phyloP scores from a whole-genome alignment of 64 coral and sea anemone genomes.

The Montipora efflorescens region DNA sequence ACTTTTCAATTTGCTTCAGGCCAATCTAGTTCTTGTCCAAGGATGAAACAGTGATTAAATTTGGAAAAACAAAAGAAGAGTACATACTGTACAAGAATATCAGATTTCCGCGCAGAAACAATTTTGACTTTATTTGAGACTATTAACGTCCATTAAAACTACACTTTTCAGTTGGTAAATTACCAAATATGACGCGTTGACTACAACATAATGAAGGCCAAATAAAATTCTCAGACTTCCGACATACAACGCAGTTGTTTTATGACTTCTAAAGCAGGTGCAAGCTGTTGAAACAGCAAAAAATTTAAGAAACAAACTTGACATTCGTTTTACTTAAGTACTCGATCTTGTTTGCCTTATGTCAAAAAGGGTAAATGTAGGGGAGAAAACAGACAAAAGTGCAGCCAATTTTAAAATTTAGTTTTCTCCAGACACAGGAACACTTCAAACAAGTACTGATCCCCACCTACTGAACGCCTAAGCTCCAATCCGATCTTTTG shows the following conservation, averaged over 20 bases:
- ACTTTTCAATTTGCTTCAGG: background rate
- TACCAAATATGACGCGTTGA: background rate
- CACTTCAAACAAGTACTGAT: background rate
- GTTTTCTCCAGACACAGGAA: background rate
- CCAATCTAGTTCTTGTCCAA: background rate
- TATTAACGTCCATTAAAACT: background rate
- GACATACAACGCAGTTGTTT: background rate
- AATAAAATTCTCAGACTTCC: background rate
- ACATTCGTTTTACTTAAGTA: background rate
- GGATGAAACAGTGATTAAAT: background rate
- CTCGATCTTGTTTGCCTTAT: conserved; percentile 21
- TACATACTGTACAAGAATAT: background rate
- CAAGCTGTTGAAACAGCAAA: background rate
- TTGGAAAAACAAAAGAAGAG: background rate
- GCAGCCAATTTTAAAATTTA: background rate
- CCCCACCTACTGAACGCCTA: background rate
- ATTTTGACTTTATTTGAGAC: background rate
- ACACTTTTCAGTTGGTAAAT: background rate
- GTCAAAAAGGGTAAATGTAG: conserved; percentile 28
- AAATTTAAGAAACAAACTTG: background rate
- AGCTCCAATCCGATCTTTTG: background rate
- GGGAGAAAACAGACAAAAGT: background rate
- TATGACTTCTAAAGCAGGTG: background rate
- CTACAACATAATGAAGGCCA: background rate
- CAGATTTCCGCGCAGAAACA: background rate